Evolutionary conservation across 2,888 invertebrate species (phyloP), one percentile per base, ranked within the genome.

Genomic region (Eustalomyia histrio): DNA sequence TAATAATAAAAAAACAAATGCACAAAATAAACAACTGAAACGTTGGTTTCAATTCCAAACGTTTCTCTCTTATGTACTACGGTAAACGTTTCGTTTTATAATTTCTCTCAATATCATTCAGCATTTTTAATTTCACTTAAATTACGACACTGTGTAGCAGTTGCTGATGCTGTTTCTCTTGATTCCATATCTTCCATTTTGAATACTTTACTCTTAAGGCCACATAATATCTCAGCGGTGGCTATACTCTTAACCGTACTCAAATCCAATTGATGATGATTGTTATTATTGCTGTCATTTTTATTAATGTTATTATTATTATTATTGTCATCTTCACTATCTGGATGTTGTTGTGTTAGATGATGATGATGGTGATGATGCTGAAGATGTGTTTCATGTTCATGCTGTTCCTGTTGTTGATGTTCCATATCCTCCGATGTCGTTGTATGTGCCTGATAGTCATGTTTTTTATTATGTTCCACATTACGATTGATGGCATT

Each of bases 201-300:
- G 78, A 88, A 87, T 55, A 88, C 88, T 80, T 88, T 88, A 80
- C 86, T 88, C 83, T 88, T 88, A 1, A 88, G 84, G 0, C 88
- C 88, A 67, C 88, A 88, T 16, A 88, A 76, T 10, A 88, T 88
- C 74, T 88, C 88, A 0, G 88, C 88, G 1, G 88, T 88, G 33
- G 88, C 88, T 75, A 88, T 89, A 63, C 87, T 88, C 74, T 89
- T 89, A 33, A 89, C 89, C 52, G 88, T 86, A n/a, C 78, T 83
- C 33, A 81, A 74, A 39, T 83, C 82, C 63, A 81, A 61, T 69
- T 83, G 83, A 18, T 68, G 68, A 80, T 88, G 86, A 83, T 85
- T 87, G 64, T 86, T 85, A 76, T 88, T 87, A 83, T 87, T 87
- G 82, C 84, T 87, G 79, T 85, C 83, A 35, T 79, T 84, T n/a